A percentile compares a stretch with the other conserved stretches of the same genome.
Evolutionary conservation across 1,140 invertebrate species (phyloP).

Genomic region (Leptinotarsa lineolata): DNA sequence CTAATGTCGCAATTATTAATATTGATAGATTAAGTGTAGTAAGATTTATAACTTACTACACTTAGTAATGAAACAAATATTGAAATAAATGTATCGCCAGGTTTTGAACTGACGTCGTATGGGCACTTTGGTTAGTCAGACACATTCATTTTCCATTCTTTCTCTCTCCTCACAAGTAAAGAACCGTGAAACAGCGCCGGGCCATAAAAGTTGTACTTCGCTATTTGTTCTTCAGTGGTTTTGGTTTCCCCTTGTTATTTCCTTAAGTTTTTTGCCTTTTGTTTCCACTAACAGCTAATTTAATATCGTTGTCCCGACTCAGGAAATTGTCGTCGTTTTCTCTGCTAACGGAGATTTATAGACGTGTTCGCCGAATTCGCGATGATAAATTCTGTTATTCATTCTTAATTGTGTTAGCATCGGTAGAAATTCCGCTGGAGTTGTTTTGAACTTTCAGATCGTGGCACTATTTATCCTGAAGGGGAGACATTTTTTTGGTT

Average conservation of each 20-base stretch:
- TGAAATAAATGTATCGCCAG: no score
- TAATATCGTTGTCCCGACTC: slow-evolving; percentile 19
- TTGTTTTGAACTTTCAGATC: background rate
- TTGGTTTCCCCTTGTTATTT: slow-evolving; percentile 14
- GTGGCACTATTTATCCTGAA: background rate
- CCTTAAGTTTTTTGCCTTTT: slow-evolving; percentile 14
- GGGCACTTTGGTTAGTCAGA: background rate
- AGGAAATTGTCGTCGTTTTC: slow-evolving; percentile 16
- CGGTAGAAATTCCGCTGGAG: background rate
- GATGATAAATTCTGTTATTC: slow-evolving; percentile 21
- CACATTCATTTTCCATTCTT: background rate
- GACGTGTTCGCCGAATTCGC: slow-evolving; percentile 6
- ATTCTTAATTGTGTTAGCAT: slow-evolving; percentile 15
- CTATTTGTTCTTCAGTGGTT: slow-evolving; percentile 12
- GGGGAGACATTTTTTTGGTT: no score
- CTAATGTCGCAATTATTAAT: no score
- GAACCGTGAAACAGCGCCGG: background rate
- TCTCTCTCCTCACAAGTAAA: background rate
- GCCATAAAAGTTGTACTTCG: slow-evolving; percentile 13
- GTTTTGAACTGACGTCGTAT: no score
- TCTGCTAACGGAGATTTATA: slow-evolving; percentile 14
- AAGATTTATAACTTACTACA: no score
- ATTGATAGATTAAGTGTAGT: no score
- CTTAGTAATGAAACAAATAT: no score
- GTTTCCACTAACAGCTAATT: slow-evolving; percentile 21